phyloP scores from a whole-genome alignment of 2,797 vertebrate genomes.

The Ara ararauna region DNA sequence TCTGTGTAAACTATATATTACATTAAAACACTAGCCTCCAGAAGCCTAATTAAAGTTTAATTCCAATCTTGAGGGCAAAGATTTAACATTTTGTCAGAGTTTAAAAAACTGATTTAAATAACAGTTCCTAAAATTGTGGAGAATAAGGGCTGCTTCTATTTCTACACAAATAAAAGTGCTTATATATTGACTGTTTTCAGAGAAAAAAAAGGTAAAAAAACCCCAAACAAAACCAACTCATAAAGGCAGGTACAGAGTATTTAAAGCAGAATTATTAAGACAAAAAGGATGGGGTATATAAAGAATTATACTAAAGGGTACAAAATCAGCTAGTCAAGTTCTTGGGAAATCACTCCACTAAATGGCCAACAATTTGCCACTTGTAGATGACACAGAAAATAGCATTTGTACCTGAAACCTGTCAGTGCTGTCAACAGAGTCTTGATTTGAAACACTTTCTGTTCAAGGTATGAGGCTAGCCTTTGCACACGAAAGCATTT shows the following conservation, averaged over 20 bases:
- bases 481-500: not conserved
- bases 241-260: not conserved
- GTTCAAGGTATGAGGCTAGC: not conserved
- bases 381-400: not conserved
- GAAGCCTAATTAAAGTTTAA: not conserved
- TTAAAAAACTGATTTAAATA: not conserved
- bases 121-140: not conserved
- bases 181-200: not conserved
- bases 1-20: not conserved
- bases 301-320: not conserved
- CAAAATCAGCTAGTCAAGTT: not conserved
- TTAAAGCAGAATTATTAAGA: not conserved
- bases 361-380: not conserved
- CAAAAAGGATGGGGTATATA: not conserved
- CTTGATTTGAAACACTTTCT: not conserved
- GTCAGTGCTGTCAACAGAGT: not conserved
- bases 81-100: not conserved
- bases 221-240: fast-evolving
- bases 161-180: not conserved
- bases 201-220: not conserved
- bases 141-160: not conserved
- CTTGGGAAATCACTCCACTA: not conserved
- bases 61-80: not conserved
- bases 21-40: not conserved
- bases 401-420: not conserved